Evolutionary conservation across 37 sponge, comb jelly and placozoan species (phyloP), one percentile per base, ranked within the genome.

Genomic region (Eunapius fragilis): DNA sequence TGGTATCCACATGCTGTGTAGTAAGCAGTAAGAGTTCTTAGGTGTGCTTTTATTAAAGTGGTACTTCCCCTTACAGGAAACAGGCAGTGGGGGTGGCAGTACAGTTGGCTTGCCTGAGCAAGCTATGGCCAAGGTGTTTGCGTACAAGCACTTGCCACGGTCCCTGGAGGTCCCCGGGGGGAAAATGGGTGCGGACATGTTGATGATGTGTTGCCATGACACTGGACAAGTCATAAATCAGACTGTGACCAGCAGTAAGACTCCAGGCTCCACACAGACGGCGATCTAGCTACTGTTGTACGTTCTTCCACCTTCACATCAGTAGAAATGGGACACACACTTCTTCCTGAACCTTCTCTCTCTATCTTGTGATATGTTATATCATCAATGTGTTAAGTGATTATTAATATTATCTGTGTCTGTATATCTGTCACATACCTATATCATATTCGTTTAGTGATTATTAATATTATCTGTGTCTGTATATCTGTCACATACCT

Each of bases 81-180:
- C 58, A 58, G 58, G 58, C 14, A 58, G 17, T 58, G 22, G 58
- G 7, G 14, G 58, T 17, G 58, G 58, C 19, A 58, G 58, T 17
- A 2, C 14, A 19, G 22, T 17, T 58, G 2, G 5, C 76, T 78
- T 84, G 70, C 89, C 81, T 22, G 92, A 92, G 72, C 85, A 92
- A 31, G 92, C 89, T 69, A 83, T 92, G 88, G 92, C 86, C 0
- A 84, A 69, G 41, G 58, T 88, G 69, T 38, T 92, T 25, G 77
- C 85, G 34, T 85, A 84, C 82, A 92, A 92, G 69, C 85, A 92
- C 72, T 78, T 92, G 25, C 92, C 92, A 25, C 74, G 85, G 26
- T 80, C 85, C 23, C 71, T 89, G 50, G 89, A 89, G 22, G 36
- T 74, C 6, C 68, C 82, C 5, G 30, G 34, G 41, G 69, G 22